Evolutionary conservation across 1,140 invertebrate species (phyloP).

Genomic region (Camponotus vicinus): DNA sequence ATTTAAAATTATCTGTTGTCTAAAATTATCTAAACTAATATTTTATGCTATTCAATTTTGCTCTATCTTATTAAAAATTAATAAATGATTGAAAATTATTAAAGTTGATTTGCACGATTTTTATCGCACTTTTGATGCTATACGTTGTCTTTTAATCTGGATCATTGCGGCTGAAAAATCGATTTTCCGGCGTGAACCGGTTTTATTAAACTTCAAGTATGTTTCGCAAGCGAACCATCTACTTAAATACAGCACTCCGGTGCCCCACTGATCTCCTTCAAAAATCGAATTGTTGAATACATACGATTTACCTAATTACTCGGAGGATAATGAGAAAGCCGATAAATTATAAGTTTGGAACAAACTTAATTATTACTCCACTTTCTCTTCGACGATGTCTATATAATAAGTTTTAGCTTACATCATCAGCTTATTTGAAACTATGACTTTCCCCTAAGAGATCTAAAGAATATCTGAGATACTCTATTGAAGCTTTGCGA

Average conservation of each 20-base stretch:
- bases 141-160: not conserved
- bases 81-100: not conserved
- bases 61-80: not conserved
- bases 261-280: constrained; percentile 43
- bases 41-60: too few relatives aligned
- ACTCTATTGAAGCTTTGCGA: not conserved
- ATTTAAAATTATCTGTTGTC: too few relatives aligned
- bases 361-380: constrained; percentile 3
- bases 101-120: not conserved
- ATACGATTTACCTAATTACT: constrained; percentile 42
- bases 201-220: constrained; percentile 35
- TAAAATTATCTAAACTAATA: not conserved
- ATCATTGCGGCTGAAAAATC: not conserved
- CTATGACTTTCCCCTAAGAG: not conserved
- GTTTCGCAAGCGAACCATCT: constrained; percentile 9
- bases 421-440: not conserved
- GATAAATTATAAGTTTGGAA: not conserved
- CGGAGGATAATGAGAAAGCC: constrained; percentile 8
- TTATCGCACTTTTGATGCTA: not conserved
- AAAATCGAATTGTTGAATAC: constrained; percentile 31
- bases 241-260: not conserved
- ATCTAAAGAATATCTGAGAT: not conserved
- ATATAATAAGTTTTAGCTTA: not conserved
- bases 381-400: not conserved
- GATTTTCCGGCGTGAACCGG: constrained; percentile 14